A percentile compares a stretch with the other conserved stretches of the same genome.
phyloP scores from a whole-genome alignment of 2,113 vertebrate species.

The Heterocephalus glaber region DNA sequence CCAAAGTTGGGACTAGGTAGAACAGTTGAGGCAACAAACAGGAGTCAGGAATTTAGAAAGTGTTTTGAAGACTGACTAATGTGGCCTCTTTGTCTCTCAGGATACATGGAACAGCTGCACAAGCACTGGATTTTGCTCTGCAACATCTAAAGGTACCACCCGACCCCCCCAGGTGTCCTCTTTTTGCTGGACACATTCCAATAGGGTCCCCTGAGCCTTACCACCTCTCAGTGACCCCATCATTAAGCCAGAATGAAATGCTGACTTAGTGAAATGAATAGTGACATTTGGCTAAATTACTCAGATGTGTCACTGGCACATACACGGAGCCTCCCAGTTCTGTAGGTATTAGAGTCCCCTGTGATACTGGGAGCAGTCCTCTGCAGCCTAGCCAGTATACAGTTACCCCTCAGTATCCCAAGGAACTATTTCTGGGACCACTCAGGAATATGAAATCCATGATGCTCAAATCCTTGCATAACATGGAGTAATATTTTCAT shows the following conservation, averaged over 20 bases:
- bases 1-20: not conserved
- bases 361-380: not conserved
- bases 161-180: not conserved
- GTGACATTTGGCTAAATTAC: not conserved
- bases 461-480: not conserved
- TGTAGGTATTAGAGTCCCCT: not conserved
- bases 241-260: not conserved
- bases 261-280: not conserved
- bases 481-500: not conserved
- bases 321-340: not conserved
- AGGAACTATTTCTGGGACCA: not conserved
- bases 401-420: not conserved
- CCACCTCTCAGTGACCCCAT: not conserved
- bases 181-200: not conserved
- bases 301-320: not conserved
- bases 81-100: conserved; percentile 55
- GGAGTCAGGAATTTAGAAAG: not conserved
- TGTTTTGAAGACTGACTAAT: conserved; percentile 9
- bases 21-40: not conserved
- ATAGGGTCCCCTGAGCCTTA: not conserved
- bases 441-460: not conserved
- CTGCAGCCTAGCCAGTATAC: not conserved
- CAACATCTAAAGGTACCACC: conserved; percentile 28
- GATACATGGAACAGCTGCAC: not conserved
- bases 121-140: conserved; percentile 33